Conservation (phyloP, 2,888 invertebrate species). For the Dryocosmus kuriphilus region DNA sequence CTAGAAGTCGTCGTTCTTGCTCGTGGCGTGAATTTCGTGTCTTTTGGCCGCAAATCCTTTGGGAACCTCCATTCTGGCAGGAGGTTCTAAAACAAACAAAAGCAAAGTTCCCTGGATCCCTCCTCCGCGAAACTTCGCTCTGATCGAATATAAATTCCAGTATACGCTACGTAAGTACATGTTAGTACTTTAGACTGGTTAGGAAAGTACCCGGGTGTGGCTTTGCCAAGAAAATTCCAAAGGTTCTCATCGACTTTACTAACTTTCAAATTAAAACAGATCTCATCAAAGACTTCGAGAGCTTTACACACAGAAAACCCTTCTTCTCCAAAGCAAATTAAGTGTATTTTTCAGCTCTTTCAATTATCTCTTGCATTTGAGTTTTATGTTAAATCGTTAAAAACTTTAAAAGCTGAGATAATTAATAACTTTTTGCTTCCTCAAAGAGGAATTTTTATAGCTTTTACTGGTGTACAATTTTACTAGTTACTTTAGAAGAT, state of each 20-base stretch:
- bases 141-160: slow-evolving; percentile 53
- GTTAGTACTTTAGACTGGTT: background rate
- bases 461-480: no score
- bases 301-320: slow-evolving; percentile 21
- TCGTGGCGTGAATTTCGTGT: slow-evolving; percentile 31
- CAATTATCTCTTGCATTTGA: slow-evolving; percentile 18
- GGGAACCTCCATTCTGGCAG: slow-evolving; percentile 37
- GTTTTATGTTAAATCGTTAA: background rate
- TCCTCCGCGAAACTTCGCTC: slow-evolving; percentile 45
- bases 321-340: background rate
- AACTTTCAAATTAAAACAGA: slow-evolving; percentile 38
- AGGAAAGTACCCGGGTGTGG: background rate
- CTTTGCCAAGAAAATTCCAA: slow-evolving; percentile 30
- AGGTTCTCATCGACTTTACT: slow-evolving; percentile 20
- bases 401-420: background rate
- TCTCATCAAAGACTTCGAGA: slow-evolving; percentile 32
- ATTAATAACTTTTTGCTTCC: background rate
- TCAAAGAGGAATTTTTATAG: no score
- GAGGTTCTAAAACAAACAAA: slow-evolving; percentile 41
- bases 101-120: slow-evolving; percentile 24
- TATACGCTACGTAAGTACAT: slow-evolving; percentile 14
- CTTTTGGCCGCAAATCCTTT: slow-evolving; percentile 52
- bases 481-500: no score
- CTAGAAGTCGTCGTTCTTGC: slow-evolving; percentile 9
- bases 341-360: slow-evolving; percentile 21